These are phyloP conservation scores for Pseudobourletiella spinata DNA, from an alignment of 1,140 invertebrate genomes.

Conservation along the genomic window DNA sequence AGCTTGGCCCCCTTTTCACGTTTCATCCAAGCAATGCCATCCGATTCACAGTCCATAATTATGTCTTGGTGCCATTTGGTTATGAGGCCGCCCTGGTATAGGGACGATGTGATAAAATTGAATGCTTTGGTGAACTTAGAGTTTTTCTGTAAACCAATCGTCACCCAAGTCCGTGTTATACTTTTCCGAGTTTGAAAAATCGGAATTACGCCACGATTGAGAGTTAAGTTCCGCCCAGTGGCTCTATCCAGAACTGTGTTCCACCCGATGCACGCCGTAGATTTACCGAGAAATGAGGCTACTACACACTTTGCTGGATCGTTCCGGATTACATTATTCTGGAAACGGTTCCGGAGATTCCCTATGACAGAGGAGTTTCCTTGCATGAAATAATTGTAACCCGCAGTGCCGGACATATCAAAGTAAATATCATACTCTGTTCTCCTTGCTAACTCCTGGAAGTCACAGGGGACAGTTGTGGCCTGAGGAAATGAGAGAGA, in stretches of 20 bases:
- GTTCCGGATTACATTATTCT: not conserved
- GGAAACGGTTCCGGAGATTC: constrained; percentile 7
- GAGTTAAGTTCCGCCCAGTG: constrained; percentile 7
- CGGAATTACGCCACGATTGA: not conserved
- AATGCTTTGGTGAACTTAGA: constrained; percentile 2
- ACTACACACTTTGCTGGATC: constrained; percentile 10
- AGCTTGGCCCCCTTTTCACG: not conserved
- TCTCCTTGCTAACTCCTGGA: not conserved
- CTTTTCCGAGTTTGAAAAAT: not conserved
- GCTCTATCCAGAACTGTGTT: not conserved
- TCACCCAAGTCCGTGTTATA: constrained; percentile 1
- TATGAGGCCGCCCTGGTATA: not conserved
- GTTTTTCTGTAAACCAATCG: constrained; percentile 14
- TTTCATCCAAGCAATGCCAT: not conserved
- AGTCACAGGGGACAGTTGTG: constrained; percentile 3
- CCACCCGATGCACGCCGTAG: constrained; percentile 19
- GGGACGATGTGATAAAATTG: not conserved
- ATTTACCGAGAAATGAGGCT: not conserved
- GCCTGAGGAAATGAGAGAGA: constrained; percentile 6
- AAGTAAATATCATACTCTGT: constrained; percentile 12
- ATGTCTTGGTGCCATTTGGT: constrained; percentile 4
- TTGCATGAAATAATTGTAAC: constrained; percentile 12
- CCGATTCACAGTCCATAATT: not conserved
- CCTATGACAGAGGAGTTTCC: constrained; percentile 5
- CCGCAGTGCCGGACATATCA: constrained; percentile 18